A percentile compares a stretch with the other conserved stretches of the same genome.
phyloP scores from a whole-genome alignment of 1,140 invertebrate genomes.

The Bombyx mandarina region DNA sequence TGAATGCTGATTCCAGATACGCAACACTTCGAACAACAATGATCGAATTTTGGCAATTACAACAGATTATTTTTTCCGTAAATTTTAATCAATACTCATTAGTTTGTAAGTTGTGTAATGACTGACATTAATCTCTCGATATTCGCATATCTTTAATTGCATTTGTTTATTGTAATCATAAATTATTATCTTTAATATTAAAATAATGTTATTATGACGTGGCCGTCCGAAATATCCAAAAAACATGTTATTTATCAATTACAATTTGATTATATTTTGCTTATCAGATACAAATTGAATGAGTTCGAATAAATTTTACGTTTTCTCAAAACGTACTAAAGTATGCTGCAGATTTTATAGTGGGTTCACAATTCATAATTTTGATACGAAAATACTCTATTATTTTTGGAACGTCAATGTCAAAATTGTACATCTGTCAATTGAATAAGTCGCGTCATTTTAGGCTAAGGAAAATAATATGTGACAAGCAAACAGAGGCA shows the following conservation, averaged over 20 bases:
- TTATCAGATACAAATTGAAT: too few relatives aligned
- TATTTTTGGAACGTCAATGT: too few relatives aligned
- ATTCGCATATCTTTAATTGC: slow-evolving; percentile 49
- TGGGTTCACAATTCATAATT: too few relatives aligned
- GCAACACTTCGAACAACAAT: slow-evolving; percentile 8
- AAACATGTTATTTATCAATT: slow-evolving; percentile 9
- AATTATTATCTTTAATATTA: slow-evolving; percentile 43
- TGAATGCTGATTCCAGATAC: slow-evolving; percentile 8
- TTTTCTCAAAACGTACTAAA: too few relatives aligned
- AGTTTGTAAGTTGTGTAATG: slow-evolving; percentile 42
- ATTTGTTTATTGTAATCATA: slow-evolving; percentile 52
- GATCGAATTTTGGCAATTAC: too few relatives aligned
- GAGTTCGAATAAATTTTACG: too few relatives aligned
- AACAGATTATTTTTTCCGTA: neutral
- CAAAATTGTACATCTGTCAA: too few relatives aligned
- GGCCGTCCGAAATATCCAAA: neutral
- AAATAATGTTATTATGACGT: slow-evolving; percentile 4
- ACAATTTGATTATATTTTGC: neutral
- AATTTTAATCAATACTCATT: slow-evolving; percentile 56
- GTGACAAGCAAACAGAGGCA: slow-evolving; percentile 68
- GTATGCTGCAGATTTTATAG: too few relatives aligned
- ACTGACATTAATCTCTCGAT: slow-evolving; percentile 46
- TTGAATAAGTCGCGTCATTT: neutral
- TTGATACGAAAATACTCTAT: too few relatives aligned
- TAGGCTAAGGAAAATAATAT: slow-evolving; percentile 18